Conservation (phyloP, 1,140 invertebrate genomes). For the Achatina immaculata region DNA sequence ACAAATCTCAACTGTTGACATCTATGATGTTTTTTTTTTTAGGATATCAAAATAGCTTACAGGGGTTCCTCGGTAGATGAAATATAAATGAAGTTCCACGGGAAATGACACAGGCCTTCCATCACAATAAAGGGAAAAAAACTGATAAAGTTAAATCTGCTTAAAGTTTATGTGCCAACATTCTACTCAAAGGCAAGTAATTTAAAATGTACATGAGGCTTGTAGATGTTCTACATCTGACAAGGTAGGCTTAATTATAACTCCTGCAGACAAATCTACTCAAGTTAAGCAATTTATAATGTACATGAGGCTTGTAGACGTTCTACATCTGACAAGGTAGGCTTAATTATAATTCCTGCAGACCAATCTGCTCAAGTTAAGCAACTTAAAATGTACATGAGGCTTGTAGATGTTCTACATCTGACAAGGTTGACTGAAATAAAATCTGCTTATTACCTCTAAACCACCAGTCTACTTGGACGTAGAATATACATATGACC, state of each 20-base stretch:
- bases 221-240: slow-evolving; percentile 29
- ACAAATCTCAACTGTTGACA: too few relatives aligned
- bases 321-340: slow-evolving; percentile 23
- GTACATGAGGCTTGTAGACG: slow-evolving; percentile 21
- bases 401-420: slow-evolving; percentile 29
- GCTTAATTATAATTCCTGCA: neutral
- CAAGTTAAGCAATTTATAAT: neutral
- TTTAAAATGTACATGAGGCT: neutral
- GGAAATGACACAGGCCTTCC: too few relatives aligned
- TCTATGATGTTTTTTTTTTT: too few relatives aligned
- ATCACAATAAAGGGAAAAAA: too few relatives aligned
- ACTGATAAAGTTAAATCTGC: too few relatives aligned
- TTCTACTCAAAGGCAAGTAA: neutral
- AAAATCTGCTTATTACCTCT: neutral
- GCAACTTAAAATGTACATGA: neutral
- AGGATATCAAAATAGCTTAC: too few relatives aligned
- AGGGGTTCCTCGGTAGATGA: too few relatives aligned
- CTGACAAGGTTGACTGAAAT: slow-evolving; percentile 8
- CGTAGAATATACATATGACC: neutral
- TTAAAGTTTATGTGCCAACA: too few relatives aligned
- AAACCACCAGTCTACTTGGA: neutral
- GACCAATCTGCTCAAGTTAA: neutral
- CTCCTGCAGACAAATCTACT: too few relatives aligned
- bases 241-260: neutral
- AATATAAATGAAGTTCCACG: too few relatives aligned